Conservation (phyloP, 2,797 vertebrate genomes). For the Chanos chanos region DNA sequence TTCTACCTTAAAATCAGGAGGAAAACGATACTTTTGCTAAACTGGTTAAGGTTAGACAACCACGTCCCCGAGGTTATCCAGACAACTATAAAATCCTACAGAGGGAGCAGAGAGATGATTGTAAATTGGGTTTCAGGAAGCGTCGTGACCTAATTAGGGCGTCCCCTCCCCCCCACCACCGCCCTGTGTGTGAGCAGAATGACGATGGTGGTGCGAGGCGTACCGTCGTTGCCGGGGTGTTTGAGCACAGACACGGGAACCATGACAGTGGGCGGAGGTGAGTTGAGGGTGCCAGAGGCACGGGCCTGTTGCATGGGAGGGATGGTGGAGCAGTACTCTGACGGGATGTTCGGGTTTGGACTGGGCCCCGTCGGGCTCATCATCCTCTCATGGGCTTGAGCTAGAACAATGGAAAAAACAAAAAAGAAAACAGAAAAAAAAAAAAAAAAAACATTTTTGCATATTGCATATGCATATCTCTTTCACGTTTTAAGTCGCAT, state of each 20-base stretch:
- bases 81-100: too few relatives aligned
- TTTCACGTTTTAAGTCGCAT: too few relatives aligned
- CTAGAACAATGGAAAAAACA: conserved; percentile 51
- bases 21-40: too few relatives aligned
- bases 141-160: neutral
- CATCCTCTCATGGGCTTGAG: conserved; percentile 92
- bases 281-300: conserved; percentile 70
- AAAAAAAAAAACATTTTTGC: neutral
- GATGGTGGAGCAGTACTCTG: conserved; percentile 77
- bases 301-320: conserved; percentile 80
- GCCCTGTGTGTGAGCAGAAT: neutral
- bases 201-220: neutral
- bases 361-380: conserved; percentile 87
- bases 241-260: conserved; percentile 86
- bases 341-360: conserved; percentile 78
- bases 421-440: neutral
- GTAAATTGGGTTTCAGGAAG: neutral
- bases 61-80: too few relatives aligned
- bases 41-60: too few relatives aligned
- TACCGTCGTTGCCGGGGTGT: conserved; percentile 83
- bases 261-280: conserved; percentile 78
- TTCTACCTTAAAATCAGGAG: too few relatives aligned
- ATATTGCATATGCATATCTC: neutral
- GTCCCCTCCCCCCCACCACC: neutral
- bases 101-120: too few relatives aligned